Evolutionary conservation across 2,888 invertebrate genomes (phyloP), one percentile per base, ranked within the genome.

Genomic region (Drosophila nr. medialis): DNA sequence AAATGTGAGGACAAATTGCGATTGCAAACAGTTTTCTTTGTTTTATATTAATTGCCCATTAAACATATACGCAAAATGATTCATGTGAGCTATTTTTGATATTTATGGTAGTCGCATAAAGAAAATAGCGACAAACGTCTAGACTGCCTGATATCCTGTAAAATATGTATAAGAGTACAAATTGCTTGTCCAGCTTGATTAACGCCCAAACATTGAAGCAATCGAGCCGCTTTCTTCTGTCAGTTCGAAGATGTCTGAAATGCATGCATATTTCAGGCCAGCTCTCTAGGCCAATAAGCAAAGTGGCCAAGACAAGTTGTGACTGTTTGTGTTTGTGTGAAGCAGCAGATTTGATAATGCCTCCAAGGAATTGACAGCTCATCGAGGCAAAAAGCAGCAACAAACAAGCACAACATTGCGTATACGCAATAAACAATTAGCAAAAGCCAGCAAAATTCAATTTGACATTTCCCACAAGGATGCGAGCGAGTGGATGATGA

Each of bases 351-450:
- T 32, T 56, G 66, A 30, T 64, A 30, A 51, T 56, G 45, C 58
- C 80, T 64, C 54, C 18, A 13, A 60, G 73, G 80, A 75, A 77
- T 76, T 79, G 79, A 73, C 77, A 80, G 79, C 80, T 80, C 78
- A 80, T 67, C 87, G 56, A 83, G 68, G 49, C 67, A 55, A 21
- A 29, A 38, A 55, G 59, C 42, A 42, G 21, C 45, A 55, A 27
- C 65, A 64, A 65, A 34, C 55, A 42, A 40, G 40, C 56, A 27
- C 50, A 64, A 71, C 74, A 45, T 61, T 80, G 77, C 81, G 81
- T 81, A 77, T 72, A 86, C 83, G 80, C 83, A 85, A 85, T 87
- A 85, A 78, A 87, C 86, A 89, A 86, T 86, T 86, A 86, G 76
- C 61, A 72, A 68, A 70, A 75, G 50, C 69, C 60, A 76, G 68